Evolutionary conservation across 2,797 vertebrate species (phyloP).

Genomic region (Pseudochaenichthys georgianus): DNA sequence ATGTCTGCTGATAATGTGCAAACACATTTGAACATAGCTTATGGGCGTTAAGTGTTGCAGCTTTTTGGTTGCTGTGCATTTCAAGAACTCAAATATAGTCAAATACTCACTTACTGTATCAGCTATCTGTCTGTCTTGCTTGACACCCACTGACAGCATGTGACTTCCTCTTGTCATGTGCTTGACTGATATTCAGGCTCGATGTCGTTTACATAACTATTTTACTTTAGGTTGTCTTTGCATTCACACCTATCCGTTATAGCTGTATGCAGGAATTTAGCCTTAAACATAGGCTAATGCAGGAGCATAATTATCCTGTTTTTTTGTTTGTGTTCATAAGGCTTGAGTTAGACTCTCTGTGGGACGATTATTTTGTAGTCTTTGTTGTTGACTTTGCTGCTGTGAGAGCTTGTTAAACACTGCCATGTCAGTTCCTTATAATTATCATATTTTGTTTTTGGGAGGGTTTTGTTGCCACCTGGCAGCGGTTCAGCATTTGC

Average conservation of each 20-base stretch:
- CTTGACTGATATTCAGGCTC: neutral
- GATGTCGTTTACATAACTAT: neutral
- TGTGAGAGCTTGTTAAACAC: neutral
- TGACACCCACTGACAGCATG: conserved; percentile 25
- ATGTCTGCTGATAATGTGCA: neutral
- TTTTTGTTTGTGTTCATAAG: neutral
- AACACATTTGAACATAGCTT: neutral
- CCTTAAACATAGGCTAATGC: neutral
- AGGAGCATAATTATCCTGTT: neutral
- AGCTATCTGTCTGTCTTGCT: neutral
- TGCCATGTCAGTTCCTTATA: conserved; percentile 8
- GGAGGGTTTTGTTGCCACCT: conserved; percentile 1
- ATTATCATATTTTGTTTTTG: conserved; percentile 6
- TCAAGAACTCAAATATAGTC: neutral
- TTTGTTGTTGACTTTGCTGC: conserved; percentile 7
- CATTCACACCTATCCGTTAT: neutral
- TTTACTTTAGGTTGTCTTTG: neutral
- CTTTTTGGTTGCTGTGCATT: neutral
- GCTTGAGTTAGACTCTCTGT: neutral
- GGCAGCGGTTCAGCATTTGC: neutral
- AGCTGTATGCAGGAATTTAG: neutral
- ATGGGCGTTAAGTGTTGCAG: neutral
- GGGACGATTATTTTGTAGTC: neutral
- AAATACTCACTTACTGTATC: neutral
- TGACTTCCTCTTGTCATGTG: neutral